These are phyloP conservation scores for Procambarus clarkii DNA, from an alignment of 1,140 invertebrate species.

Conservation along the genomic window DNA sequence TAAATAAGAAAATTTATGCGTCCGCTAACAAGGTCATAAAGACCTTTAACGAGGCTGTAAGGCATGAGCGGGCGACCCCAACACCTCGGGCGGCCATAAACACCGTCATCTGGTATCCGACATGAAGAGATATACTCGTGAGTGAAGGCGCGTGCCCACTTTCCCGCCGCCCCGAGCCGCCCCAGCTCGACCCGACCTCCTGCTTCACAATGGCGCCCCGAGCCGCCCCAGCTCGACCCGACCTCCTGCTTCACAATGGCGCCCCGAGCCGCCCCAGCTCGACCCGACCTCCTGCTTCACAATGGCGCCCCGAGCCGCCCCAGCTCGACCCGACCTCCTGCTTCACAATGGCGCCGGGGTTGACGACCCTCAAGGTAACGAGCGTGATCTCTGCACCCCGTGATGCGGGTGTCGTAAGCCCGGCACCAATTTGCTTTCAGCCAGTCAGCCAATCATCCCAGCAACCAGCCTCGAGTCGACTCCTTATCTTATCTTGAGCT, in stretches of 20 bases:
- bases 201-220: background rate
- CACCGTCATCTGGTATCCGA: background rate
- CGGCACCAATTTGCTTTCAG: background rate
- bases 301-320: background rate
- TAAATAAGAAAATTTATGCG: background rate
- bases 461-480: too few species aligned
- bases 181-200: background rate
- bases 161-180: background rate
- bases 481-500: too few species aligned
- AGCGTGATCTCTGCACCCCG: background rate
- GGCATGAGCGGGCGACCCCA: background rate
- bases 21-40: background rate
- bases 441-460: background rate
- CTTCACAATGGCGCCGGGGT: background rate
- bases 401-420: background rate
- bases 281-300: background rate
- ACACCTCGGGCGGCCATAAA: background rate
- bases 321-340: background rate
- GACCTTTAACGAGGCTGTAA: background rate
- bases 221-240: background rate
- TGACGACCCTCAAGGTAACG: background rate
- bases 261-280: background rate
- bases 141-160: background rate
- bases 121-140: background rate
- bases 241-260: background rate